These are phyloP conservation scores for Poecile atricapillus DNA, from an alignment of 2,113 vertebrate species.

Conservation along the genomic window DNA sequence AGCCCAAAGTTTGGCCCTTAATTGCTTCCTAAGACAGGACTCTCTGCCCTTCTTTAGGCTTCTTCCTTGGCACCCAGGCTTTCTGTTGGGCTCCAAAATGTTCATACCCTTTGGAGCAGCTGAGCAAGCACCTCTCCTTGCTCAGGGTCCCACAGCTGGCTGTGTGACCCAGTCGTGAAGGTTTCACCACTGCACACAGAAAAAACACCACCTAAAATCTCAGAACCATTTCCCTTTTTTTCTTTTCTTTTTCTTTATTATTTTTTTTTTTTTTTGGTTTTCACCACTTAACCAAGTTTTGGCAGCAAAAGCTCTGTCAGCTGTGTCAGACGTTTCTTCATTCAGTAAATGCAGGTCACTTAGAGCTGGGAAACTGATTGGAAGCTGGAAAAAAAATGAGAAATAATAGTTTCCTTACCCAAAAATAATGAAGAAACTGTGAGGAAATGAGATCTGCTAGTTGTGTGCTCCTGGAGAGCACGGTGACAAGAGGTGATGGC, in stretches of 20 bases:
- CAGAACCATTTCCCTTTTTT: background rate
- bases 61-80: background rate
- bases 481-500: background rate
- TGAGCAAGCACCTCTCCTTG: background rate
- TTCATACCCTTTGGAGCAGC: fast-evolving
- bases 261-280: background rate
- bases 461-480: background rate
- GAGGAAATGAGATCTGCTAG: background rate
- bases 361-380: background rate
- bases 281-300: background rate
- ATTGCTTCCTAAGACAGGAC: background rate
- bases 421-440: background rate
- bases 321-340: background rate
- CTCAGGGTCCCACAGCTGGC: background rate
- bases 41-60: background rate
- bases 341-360: background rate
- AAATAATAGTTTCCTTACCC: background rate
- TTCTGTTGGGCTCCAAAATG: background rate
- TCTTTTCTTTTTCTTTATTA: no score
- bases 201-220: background rate
- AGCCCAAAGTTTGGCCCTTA: background rate
- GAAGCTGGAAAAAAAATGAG: background rate
- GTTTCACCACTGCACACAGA: background rate
- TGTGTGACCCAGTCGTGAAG: background rate
- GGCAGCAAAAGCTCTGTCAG: background rate